Evolutionary conservation across 1,140 invertebrate species (phyloP).

Genomic region (Sinella curviseta): DNA sequence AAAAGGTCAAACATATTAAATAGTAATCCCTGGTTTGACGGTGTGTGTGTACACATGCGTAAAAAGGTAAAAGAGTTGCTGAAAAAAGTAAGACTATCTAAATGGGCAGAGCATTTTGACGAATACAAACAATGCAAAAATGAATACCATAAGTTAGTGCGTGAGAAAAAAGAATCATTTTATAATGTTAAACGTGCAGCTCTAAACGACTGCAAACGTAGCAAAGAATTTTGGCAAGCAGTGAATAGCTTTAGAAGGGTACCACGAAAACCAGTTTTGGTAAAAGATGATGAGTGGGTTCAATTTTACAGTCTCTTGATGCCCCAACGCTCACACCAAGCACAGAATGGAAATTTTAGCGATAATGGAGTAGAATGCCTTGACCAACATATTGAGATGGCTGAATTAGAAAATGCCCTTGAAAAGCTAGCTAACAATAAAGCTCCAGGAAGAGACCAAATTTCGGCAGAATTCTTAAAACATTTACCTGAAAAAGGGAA

Average conservation of each 20-base stretch:
- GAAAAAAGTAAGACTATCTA: too few species aligned
- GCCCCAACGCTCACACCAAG: neutral
- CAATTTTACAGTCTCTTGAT: neutral
- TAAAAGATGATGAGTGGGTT: neutral
- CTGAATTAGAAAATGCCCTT: conserved; percentile 4
- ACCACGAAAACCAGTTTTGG: neutral
- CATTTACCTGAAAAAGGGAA: conserved; percentile 44
- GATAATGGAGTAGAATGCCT: too few species aligned
- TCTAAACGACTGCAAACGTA: neutral
- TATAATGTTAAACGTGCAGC: too few species aligned
- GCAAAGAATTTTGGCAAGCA: conserved; percentile 2
- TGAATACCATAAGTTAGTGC: too few species aligned
- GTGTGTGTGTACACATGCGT: too few species aligned
- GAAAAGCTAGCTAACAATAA: conserved; percentile 35
- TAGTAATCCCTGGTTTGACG: too few species aligned
- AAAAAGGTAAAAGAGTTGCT: too few species aligned
- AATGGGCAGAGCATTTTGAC: too few species aligned
- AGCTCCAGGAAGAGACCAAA: conserved; percentile 51
- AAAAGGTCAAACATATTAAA: too few species aligned
- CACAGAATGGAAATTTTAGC: neutral
- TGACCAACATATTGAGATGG: neutral
- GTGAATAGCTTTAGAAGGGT: neutral
- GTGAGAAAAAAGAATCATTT: too few species aligned
- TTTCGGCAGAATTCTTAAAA: conserved; percentile 51
- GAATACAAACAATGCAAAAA: too few species aligned